Conservation (phyloP, 2,113 vertebrate genomes). For the Potamarius usumacintae region DNA sequence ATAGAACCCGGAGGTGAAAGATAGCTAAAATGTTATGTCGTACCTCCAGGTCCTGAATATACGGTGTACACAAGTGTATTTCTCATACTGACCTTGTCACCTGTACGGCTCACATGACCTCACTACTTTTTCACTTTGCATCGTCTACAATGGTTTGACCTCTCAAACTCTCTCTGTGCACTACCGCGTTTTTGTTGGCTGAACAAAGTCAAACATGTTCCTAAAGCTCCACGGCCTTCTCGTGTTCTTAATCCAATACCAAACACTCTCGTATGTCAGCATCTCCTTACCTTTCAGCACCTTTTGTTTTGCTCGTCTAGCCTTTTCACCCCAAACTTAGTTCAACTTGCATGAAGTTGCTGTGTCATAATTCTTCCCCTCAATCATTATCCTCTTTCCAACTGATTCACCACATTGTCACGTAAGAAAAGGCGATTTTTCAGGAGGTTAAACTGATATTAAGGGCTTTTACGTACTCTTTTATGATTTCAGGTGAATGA, state of each 20-base stretch:
- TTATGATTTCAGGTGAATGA: not conserved
- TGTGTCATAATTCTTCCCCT: not conserved
- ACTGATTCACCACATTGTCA: not conserved
- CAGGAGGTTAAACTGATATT: not conserved
- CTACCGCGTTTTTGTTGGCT: constrained; percentile 26
- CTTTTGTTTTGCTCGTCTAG: constrained; percentile 35
- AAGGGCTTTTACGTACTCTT: not conserved
- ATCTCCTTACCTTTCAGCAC: constrained; percentile 22
- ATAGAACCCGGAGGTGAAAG: not conserved
- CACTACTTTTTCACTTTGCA: constrained; percentile 37
- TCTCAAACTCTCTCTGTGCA: not conserved
- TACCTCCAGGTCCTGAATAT: not conserved
- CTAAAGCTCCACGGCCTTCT: constrained; percentile 41
- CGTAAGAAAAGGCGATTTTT: not conserved
- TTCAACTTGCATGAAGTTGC: not conserved
- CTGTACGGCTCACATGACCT: constrained; percentile 36
- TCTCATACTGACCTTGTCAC: constrained; percentile 32
- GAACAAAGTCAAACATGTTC: constrained; percentile 54
- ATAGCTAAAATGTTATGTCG: too few relatives aligned
- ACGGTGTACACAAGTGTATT: not conserved
- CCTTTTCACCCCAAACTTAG: constrained; percentile 43
- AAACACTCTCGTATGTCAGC: constrained; percentile 43
- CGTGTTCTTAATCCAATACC: constrained; percentile 52
- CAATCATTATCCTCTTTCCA: not conserved
- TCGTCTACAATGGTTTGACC: constrained; percentile 27